Evolutionary conservation across 1,140 invertebrate genomes (phyloP).

Genomic region (Copidosoma floridanum): DNA sequence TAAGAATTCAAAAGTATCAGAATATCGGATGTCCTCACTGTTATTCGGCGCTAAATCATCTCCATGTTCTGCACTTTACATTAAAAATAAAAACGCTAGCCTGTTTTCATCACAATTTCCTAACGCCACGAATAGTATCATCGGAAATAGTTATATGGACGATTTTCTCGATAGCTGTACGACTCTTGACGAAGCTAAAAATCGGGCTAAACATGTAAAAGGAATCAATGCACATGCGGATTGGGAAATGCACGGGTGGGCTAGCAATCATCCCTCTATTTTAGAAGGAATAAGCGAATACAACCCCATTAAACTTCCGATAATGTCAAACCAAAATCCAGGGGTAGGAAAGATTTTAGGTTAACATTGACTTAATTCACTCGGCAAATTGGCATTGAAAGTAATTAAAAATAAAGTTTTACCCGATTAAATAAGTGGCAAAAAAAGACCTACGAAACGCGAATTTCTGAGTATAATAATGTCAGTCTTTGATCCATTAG

Average conservation of each 20-base stretch:
- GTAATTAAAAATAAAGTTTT: not conserved
- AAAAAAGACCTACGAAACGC: conserved; percentile 31
- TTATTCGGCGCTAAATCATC: not conserved
- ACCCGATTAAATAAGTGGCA: not conserved
- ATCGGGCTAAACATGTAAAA: not conserved
- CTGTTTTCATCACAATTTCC: not conserved
- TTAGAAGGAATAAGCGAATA: not conserved
- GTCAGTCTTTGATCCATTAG: conserved; percentile 44
- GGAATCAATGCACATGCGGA: conserved; percentile 31
- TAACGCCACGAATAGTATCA: not conserved
- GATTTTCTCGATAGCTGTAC: not conserved
- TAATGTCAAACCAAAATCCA: not conserved
- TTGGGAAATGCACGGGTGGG: conserved; percentile 12
- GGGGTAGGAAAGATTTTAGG: conserved; percentile 6
- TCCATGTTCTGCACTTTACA: not conserved
- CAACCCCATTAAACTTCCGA: not conserved
- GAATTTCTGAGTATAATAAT: conserved; percentile 32
- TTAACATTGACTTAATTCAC: conserved; percentile 2
- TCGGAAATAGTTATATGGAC: not conserved
- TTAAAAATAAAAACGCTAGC: not conserved
- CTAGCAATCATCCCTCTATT: not conserved
- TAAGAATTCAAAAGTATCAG: not conserved
- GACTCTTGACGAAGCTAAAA: not conserved
- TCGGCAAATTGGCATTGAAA: not conserved
- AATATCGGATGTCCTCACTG: not conserved